Base-by-base conservation (phyloP, 2,888 invertebrate genomes). In the Panzeria rudis region DNA sequence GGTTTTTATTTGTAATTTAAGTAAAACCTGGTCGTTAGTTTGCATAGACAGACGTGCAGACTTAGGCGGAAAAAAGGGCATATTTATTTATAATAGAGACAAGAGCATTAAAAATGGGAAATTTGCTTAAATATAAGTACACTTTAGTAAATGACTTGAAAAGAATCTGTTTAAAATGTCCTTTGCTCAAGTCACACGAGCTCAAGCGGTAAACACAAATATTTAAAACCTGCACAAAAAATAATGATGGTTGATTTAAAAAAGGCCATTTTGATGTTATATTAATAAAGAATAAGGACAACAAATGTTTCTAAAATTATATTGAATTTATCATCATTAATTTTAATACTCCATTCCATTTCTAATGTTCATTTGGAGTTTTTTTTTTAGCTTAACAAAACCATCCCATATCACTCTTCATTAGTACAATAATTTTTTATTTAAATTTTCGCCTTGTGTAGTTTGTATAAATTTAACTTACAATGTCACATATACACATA, bases 351-450 rank as follows among this genome's bases (percentile, higher is more conserved):
- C 71, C 29, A 15, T 64, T 6, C 68, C 4, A 13, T 13, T 3
- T 6, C 25, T 25, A 2, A 23, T 38, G 62, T 62, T 32, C 35
- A n/a, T 20, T 32, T 54, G 41, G 29, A 5, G 47, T 13, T 25
- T 15, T 13, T 29, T 38, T 41, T 61, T 47, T 61, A 17, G n/a
- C n/a, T n/a, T 20, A 66, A 71, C 11, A 35, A 71, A 62, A 69
- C 23, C 11, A 77, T 81, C 69, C 52, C 77, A 82, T 69, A 79
- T 82, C 78, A 85, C 66, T 82, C 85, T 75, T 82, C 85, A 85
- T 82, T 85, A 85, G 17, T 15, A 4, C 35, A 50, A 44, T 80
- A 15, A 66, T 75, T 68, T 73, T 81, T 77, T 56, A 50, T 83
- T 71, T 56, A 66, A 76, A 61, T 78, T 68, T 54, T 75, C n/a